Conservation (phyloP, 1,140 invertebrate genomes). For the Scaptomyza montana region DNA sequence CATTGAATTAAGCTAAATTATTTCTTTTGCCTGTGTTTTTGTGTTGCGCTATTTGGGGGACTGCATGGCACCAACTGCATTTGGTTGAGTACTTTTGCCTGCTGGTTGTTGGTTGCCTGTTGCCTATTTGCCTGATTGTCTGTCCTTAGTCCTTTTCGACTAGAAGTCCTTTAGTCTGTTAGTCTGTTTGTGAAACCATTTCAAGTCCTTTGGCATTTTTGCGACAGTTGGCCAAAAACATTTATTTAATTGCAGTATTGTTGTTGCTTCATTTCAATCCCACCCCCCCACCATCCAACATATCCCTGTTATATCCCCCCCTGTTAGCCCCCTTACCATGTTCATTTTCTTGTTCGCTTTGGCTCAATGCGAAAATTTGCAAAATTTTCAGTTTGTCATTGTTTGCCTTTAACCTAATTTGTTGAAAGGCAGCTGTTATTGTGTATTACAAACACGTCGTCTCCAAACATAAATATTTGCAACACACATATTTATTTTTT, state of each 20-base stretch:
- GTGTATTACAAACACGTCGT: conserved; percentile 65
- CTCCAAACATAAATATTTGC: conserved; percentile 15
- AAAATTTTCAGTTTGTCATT: conserved; percentile 58
- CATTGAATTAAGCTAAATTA: conserved; percentile 77
- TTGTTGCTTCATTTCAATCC: conserved; percentile 6
- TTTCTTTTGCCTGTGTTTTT: conserved; percentile 55
- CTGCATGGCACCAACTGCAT: conserved; percentile 64
- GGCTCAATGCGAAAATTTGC: conserved; percentile 23
- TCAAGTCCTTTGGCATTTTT: conserved; percentile 43
- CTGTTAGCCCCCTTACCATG: too few species aligned
- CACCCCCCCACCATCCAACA: not conserved
- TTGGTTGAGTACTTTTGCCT: conserved; percentile 17
- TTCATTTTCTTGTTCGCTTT: not conserved
- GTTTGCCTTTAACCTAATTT: conserved; percentile 71
- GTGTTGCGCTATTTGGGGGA: conserved; percentile 44
- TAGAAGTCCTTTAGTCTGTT: conserved; percentile 3
- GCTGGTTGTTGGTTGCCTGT: not conserved
- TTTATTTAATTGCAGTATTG: conserved; percentile 56
- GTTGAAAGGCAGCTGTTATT: conserved; percentile 39
- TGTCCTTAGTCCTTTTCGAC: conserved; percentile 3
- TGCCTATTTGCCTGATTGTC: not conserved
- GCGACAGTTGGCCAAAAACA: conserved; percentile 45
- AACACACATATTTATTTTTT: not conserved
- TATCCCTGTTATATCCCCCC: not conserved
- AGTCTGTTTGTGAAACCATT: conserved; percentile 40